phyloP scores from a whole-genome alignment of 2,888 invertebrate genomes.

The Xanthorhoe designata region DNA sequence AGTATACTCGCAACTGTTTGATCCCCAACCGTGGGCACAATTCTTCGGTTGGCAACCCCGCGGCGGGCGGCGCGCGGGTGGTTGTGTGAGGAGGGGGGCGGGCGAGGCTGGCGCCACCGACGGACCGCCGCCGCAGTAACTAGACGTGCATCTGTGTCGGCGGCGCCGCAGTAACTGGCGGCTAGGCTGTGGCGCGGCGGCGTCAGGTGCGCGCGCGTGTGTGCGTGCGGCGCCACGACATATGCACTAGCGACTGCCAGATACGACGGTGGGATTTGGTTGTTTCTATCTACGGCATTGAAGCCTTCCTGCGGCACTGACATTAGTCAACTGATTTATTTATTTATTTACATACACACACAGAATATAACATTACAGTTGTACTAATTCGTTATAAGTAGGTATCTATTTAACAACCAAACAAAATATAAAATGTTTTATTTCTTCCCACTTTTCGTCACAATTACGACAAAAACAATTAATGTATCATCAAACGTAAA shows the following conservation, averaged over 20 bases:
- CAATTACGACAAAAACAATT: background rate
- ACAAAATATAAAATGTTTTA: background rate
- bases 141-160: conserved; percentile 17
- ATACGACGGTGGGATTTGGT: conserved; percentile 33
- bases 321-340: background rate
- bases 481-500: background rate
- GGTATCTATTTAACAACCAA: too few relatives aligned
- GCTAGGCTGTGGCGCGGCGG: conserved; percentile 52
- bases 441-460: background rate
- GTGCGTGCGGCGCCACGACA: conserved; percentile 80
- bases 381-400: too few relatives aligned
- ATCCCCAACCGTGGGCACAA: conserved; percentile 43
- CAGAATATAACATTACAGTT: too few relatives aligned
- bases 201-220: conserved; percentile 81
- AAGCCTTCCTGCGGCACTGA: conserved; percentile 9
- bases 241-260: conserved; percentile 48
- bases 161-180: conserved; percentile 31
- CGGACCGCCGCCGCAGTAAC: conserved; percentile 29
- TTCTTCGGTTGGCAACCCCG: conserved; percentile 51
- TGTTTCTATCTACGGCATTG: conserved; percentile 32
- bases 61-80: conserved; percentile 49
- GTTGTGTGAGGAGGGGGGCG: conserved; percentile 45
- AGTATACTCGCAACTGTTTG: background rate
- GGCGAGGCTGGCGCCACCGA: conserved; percentile 75
- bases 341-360: too few relatives aligned